A percentile compares a stretch with the other conserved stretches of the same genome.
Evolutionary conservation across 2,888 invertebrate genomes (phyloP).

Genomic region (Liopterus haemorrhoidalis): DNA sequence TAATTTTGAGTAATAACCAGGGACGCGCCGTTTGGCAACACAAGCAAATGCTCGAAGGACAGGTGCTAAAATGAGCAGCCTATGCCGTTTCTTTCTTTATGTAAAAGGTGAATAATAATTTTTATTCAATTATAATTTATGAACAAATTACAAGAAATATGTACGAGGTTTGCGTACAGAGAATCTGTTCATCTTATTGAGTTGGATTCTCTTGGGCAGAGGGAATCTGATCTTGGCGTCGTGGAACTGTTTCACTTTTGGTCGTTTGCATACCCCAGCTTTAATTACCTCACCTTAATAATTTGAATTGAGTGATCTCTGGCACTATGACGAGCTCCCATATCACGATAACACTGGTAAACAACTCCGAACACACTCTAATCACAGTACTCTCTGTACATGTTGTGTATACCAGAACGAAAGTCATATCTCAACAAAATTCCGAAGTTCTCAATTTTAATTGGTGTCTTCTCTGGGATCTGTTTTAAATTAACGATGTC

Average conservation of each 20-base stretch:
- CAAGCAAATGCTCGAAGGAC: too few relatives aligned
- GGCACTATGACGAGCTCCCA: constrained; percentile 97
- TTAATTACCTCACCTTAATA: constrained; percentile 66
- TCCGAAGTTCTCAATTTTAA: constrained; percentile 97
- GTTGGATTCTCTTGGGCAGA: constrained; percentile 82
- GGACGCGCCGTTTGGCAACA: too few relatives aligned
- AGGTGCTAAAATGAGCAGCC: too few relatives aligned
- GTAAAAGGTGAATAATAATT: too few relatives aligned
- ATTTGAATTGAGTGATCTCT: constrained; percentile 93
- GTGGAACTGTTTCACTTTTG: constrained; percentile 97
- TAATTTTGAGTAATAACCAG: too few relatives aligned
- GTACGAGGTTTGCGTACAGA: constrained; percentile 77
- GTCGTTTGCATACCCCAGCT: constrained; percentile 83
- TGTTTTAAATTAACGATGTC: constrained; percentile 93
- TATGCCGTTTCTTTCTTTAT: too few relatives aligned
- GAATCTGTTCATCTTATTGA: constrained; percentile 77
- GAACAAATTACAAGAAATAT: constrained; percentile 67
- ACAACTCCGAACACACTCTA: constrained; percentile 93
- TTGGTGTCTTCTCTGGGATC: constrained; percentile 87
- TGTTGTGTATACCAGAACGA: constrained; percentile 97
- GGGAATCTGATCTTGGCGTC: constrained; percentile 96
- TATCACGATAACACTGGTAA: constrained; percentile 96
- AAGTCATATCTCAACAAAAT: constrained; percentile 99
- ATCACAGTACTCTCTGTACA: constrained; percentile 99
- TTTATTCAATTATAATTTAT: too few relatives aligned